Conservation (phyloP, 2,888 invertebrate genomes). For the Lymantria monacha region DNA sequence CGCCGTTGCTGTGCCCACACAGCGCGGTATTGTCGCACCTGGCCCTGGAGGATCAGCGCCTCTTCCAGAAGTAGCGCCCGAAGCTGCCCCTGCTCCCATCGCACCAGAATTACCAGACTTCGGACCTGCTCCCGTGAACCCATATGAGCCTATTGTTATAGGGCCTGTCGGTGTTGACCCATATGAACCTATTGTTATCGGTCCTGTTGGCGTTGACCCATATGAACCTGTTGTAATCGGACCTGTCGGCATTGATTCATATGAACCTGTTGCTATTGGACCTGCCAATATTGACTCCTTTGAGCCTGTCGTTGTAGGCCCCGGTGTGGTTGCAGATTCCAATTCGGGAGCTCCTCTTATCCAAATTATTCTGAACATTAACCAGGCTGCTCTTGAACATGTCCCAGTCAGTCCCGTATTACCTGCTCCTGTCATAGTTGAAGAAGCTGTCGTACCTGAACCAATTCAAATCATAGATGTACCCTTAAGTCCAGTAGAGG, state of each 20-base stretch:
- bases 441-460: neutral
- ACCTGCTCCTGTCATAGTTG: slow-evolving; percentile 1
- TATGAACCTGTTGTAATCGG: neutral
- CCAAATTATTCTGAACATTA: slow-evolving; percentile 21
- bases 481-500: slow-evolving; percentile 9
- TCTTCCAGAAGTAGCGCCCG: neutral
- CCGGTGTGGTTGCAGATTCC: neutral
- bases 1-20: slow-evolving; percentile 15
- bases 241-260: slow-evolving; percentile 3
- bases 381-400: slow-evolving; percentile 11
- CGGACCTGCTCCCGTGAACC: slow-evolving; percentile 4
- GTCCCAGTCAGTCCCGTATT: slow-evolving; percentile 1
- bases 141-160: slow-evolving; percentile 4
- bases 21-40: slow-evolving; percentile 11
- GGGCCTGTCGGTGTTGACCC: neutral
- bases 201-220: neutral
- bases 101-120: neutral
- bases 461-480: slow-evolving; percentile 5
- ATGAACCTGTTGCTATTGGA: slow-evolving; percentile 7
- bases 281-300: slow-evolving; percentile 6
- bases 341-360: slow-evolving; percentile 13
- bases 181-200: neutral
- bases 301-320: slow-evolving; percentile 7
- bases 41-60: slow-evolving; percentile 2
- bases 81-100: neutral